phyloP scores from a whole-genome alignment of 1,140 invertebrate species.

The Diuraphis noxia region DNA sequence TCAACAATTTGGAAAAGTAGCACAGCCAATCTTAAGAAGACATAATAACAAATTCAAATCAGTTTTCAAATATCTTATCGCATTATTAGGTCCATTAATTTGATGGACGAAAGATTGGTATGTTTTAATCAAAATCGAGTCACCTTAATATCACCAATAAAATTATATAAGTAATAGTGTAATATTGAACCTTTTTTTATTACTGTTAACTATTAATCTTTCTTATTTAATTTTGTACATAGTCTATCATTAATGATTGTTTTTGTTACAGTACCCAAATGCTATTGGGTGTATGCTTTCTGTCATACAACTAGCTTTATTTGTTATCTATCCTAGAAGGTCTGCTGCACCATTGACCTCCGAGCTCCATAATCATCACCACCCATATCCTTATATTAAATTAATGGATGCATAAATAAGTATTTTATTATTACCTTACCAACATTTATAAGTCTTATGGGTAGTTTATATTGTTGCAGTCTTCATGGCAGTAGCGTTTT shows the following conservation, averaged over 20 bases:
- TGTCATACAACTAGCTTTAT: neutral
- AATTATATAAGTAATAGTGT: too few species aligned
- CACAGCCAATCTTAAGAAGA: too few species aligned
- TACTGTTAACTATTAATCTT: neutral
- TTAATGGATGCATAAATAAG: slow-evolving; percentile 13
- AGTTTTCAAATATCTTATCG: too few species aligned
- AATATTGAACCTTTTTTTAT: neutral
- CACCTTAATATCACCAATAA: too few species aligned
- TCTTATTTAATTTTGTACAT: neutral
- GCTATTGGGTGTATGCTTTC: slow-evolving; percentile 27
- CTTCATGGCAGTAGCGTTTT: neutral
- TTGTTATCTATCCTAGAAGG: slow-evolving; percentile 34
- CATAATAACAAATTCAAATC: too few species aligned
- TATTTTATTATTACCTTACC: neutral
- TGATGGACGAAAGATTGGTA: too few species aligned
- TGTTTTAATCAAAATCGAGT: too few species aligned
- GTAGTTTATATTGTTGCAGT: neutral
- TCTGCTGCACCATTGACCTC: neutral
- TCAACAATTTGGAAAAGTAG: too few species aligned
- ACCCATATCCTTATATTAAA: slow-evolving; percentile 3
- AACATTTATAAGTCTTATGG: neutral
- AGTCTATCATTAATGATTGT: neutral
- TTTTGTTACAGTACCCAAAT: slow-evolving; percentile 39
- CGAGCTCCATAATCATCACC: neutral
- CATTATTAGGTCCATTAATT: too few species aligned